A percentile compares a stretch with the other conserved stretches of the same genome.
Conservation (phyloP, 2,113 vertebrate genomes). For the Marmota flaviventris region DNA sequence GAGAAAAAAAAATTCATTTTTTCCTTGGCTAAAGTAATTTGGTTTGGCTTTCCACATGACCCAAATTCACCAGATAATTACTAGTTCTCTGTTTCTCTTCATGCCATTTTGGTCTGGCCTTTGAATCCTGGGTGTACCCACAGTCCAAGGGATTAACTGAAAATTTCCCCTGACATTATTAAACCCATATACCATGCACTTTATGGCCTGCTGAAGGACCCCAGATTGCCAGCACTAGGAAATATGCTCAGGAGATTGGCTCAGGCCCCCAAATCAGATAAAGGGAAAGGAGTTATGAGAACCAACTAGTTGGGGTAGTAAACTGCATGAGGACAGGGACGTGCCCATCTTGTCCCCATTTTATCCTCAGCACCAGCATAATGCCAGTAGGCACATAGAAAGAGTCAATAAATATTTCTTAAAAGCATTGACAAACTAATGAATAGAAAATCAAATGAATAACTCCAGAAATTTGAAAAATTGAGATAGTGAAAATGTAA, state of each 20-base stretch:
- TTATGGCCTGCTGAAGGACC: slow-evolving; percentile 74
- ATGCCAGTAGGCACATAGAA: background rate
- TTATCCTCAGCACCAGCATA: background rate
- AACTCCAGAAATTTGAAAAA: background rate
- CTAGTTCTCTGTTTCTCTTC: slow-evolving; percentile 80
- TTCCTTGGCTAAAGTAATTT: slow-evolving; percentile 78
- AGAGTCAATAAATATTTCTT: background rate
- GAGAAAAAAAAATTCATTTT: slow-evolving; percentile 76
- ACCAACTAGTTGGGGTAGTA: background rate
- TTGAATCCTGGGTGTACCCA: slow-evolving; percentile 70
- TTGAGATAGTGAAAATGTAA: slow-evolving; percentile 28
- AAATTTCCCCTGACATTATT: slow-evolving; percentile 85
- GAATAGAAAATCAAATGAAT: slow-evolving; percentile 32
- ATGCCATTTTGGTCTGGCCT: slow-evolving; percentile 76
- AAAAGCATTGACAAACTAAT: background rate
- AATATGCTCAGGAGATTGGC: slow-evolving; percentile 68
- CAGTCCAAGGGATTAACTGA: slow-evolving; percentile 84
- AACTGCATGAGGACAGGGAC: background rate
- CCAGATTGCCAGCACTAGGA: slow-evolving; percentile 76
- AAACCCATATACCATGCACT: slow-evolving; percentile 85
- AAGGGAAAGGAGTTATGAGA: slow-evolving; percentile 72
- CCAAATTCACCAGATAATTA: slow-evolving; percentile 85
- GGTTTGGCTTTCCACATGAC: slow-evolving; percentile 84
- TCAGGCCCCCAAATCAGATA: slow-evolving; percentile 67
- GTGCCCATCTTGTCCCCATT: background rate